Conservation (phyloP, 2,113 vertebrate genomes). For the Halcyon malimbica region DNA sequence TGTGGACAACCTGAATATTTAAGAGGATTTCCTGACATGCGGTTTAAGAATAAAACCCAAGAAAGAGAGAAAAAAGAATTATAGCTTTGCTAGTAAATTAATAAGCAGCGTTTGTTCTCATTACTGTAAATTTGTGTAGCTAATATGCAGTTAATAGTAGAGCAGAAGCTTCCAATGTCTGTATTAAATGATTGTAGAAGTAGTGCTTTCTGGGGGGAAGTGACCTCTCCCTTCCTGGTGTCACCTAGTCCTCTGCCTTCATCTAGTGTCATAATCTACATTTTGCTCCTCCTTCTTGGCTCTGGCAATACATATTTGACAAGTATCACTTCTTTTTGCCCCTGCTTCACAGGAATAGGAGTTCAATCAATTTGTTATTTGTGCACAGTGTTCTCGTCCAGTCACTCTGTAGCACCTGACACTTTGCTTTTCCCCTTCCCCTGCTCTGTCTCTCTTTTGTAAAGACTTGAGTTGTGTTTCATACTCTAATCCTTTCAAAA, state of each 20-base stretch:
- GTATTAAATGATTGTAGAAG: not conserved
- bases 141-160: not conserved
- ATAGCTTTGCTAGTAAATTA: not conserved
- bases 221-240: not conserved
- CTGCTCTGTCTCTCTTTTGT: conserved; percentile 14
- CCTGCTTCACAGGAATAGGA: not conserved
- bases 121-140: not conserved
- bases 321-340: not conserved
- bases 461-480: conserved; percentile 74
- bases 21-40: not conserved
- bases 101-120: not conserved
- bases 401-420: conserved; percentile 62
- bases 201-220: accelerated
- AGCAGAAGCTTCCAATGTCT: not conserved
- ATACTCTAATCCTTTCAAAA: conserved; percentile 80
- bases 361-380: not conserved
- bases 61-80: not conserved
- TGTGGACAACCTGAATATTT: not conserved
- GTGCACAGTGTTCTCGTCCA: not conserved
- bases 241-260: not conserved
- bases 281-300: not conserved
- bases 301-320: conserved; percentile 20
- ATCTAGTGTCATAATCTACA: not conserved
- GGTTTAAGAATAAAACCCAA: not conserved
- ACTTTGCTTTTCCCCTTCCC: conserved; percentile 22